Evolutionary conservation across 2,797 vertebrate genomes (phyloP).

Genomic region (Otolemur crassicaudatus): DNA sequence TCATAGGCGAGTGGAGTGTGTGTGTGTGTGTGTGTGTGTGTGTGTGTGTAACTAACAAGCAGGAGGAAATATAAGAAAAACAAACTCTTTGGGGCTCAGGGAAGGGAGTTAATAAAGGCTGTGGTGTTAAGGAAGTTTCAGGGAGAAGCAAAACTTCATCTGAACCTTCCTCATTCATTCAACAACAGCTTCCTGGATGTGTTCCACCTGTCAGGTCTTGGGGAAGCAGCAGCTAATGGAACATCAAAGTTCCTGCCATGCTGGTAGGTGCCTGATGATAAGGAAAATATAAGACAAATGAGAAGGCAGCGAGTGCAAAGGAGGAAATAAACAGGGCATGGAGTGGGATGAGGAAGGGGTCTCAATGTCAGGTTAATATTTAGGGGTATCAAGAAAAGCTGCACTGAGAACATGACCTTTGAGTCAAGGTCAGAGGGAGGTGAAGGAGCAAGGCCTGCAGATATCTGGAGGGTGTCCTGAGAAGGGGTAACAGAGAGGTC

Average conservation of each 20-base stretch:
- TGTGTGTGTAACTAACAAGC: background rate
- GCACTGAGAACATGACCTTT: background rate
- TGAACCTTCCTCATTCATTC: background rate
- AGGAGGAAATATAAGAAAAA: background rate
- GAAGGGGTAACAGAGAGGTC: background rate
- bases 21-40: too few species aligned
- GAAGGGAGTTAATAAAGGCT: background rate
- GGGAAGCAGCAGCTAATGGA: background rate
- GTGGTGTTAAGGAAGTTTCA: background rate
- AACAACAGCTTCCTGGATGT: background rate
- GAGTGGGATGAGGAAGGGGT: background rate
- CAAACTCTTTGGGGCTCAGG: background rate
- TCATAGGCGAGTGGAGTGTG: background rate
- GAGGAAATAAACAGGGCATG: background rate
- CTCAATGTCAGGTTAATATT: background rate
- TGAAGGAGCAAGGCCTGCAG: background rate
- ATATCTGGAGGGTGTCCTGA: background rate
- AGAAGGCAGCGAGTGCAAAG: background rate
- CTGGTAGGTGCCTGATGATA: background rate
- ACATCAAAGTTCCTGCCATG: background rate
- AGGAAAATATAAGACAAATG: background rate
- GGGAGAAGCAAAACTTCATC: background rate
- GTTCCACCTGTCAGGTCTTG: background rate
- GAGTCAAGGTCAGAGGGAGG: background rate
- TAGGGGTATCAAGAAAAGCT: background rate